These are phyloP conservation scores for Folsomia manolachei DNA, from an alignment of 2,888 invertebrate genomes.

Conservation along the genomic window DNA sequence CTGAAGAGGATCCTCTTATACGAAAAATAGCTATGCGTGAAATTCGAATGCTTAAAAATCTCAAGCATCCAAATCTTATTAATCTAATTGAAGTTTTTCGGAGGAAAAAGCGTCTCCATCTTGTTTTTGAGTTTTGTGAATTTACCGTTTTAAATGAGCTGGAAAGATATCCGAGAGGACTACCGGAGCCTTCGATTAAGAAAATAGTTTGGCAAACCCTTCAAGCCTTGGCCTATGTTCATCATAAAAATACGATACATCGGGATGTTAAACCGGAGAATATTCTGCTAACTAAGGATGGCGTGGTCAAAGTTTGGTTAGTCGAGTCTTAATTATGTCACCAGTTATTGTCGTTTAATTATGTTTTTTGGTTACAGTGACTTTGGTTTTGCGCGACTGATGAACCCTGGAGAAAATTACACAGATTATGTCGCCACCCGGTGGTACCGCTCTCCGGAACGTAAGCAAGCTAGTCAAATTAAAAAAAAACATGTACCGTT, in stretches of 20 bases:
- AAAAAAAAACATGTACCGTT: no score
- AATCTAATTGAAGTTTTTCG: constrained; percentile 97
- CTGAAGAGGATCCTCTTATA: constrained; percentile 93
- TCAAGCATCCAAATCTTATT: constrained; percentile 96
- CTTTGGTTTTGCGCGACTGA: constrained; percentile 96
- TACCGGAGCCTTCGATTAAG: constrained; percentile 81
- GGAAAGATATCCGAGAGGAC: constrained; percentile 86
- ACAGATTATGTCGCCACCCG: constrained; percentile 97
- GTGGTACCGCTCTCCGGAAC: constrained; percentile 87
- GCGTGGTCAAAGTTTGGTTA: constrained; percentile 82
- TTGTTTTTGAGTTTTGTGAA: constrained; percentile 98
- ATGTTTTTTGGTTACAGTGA: constrained; percentile 60
- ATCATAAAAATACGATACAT: constrained; percentile 80
- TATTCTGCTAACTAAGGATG: constrained; percentile 86
- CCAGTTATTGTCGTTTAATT: neutral
- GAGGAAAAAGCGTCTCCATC: constrained; percentile 87
- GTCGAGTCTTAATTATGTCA: neutral
- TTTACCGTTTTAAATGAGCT: constrained; percentile 94
- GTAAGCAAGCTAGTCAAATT: no score
- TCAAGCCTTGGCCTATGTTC: constrained; percentile 93
- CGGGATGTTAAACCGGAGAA: constrained; percentile 98
- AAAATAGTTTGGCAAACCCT: constrained; percentile 94
- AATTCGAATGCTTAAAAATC: constrained; percentile 92
- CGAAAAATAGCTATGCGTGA: constrained; percentile 93
- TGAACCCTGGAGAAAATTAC: constrained; percentile 95